phyloP scores from a whole-genome alignment of 2,113 vertebrate genomes.

The Pica pica region DNA sequence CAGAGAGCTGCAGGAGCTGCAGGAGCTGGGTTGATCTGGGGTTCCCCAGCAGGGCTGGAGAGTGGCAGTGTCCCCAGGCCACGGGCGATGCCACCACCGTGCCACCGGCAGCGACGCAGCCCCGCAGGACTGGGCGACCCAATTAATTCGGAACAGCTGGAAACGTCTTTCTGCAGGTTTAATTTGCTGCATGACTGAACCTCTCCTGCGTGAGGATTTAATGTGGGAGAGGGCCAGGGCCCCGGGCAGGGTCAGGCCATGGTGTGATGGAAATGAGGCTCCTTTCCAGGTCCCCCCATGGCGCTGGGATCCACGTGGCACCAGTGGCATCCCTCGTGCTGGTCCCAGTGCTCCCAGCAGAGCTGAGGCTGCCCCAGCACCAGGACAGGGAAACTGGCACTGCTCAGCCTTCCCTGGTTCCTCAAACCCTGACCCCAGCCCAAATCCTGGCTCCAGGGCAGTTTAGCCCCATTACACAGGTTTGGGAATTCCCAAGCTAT shows the following conservation, averaged over 20 bases:
- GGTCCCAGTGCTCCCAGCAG: not conserved
- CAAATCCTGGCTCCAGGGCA: not conserved
- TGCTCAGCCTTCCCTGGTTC: not conserved
- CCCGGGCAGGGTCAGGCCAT: not conserved
- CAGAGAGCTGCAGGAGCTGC: not conserved
- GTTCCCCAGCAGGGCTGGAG: not conserved
- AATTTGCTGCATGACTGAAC: constrained; percentile 55
- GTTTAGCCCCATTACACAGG: not conserved
- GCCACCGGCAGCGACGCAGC: fast-evolving
- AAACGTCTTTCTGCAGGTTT: not conserved
- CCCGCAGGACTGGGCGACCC: not conserved
- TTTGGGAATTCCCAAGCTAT: not conserved
- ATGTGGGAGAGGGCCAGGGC: not conserved
- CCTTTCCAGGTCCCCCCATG: fast-evolving
- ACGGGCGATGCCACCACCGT: fast-evolving
- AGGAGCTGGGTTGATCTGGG: not conserved
- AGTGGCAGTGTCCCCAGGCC: not conserved
- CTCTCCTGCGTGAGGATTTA: not conserved
- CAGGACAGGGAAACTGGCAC: not conserved
- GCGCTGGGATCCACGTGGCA: not conserved
- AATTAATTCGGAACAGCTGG: constrained; percentile 20
- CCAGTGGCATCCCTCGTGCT: not conserved
- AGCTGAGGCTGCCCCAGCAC: not conserved
- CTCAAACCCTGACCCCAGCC: not conserved
- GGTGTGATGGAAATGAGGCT: not conserved